Evolutionary conservation across 1,140 invertebrate genomes (phyloP).

Genomic region (Acromyrmex heyeri): DNA sequence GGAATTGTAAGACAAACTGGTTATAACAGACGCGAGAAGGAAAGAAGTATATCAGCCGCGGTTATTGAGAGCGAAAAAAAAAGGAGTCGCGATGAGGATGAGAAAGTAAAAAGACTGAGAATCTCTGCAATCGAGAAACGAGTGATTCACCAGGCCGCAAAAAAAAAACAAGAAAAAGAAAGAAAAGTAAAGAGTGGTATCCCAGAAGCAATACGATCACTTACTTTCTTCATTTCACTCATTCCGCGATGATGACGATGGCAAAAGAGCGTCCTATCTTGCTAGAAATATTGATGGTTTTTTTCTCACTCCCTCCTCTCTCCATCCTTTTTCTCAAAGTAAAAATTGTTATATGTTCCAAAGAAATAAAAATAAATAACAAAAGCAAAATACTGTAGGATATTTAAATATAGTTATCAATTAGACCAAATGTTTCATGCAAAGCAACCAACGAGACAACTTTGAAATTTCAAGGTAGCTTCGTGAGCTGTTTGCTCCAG

Average conservation of each 20-base stretch:
- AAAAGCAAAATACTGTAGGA: background rate
- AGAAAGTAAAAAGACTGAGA: constrained; percentile 66
- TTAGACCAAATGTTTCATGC: background rate
- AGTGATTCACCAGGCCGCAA: constrained; percentile 72
- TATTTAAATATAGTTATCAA: constrained; percentile 2
- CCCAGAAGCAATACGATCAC: constrained; percentile 14
- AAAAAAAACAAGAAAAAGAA: constrained; percentile 60
- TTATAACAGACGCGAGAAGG: background rate
- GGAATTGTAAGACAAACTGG: background rate
- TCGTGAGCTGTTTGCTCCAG: constrained; percentile 32
- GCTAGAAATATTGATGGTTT: background rate
- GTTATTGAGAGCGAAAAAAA: background rate
- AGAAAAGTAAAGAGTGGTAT: constrained; percentile 33
- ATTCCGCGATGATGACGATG: constrained; percentile 11
- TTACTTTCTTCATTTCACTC: constrained; percentile 54
- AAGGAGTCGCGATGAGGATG: background rate
- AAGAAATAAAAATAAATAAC: background rate
- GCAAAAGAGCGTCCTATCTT: background rate
- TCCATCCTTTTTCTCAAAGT: background rate
- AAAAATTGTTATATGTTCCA: background rate
- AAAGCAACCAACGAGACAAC: background rate
- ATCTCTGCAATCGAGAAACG: constrained; percentile 65
- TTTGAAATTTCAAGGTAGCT: constrained; percentile 6
- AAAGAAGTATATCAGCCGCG: background rate
- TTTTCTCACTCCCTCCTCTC: background rate